Evolutionary conservation across 2,113 vertebrate species (phyloP), one percentile per base, ranked within the genome.

Genomic region (Hippopotamus amphibius): DNA sequence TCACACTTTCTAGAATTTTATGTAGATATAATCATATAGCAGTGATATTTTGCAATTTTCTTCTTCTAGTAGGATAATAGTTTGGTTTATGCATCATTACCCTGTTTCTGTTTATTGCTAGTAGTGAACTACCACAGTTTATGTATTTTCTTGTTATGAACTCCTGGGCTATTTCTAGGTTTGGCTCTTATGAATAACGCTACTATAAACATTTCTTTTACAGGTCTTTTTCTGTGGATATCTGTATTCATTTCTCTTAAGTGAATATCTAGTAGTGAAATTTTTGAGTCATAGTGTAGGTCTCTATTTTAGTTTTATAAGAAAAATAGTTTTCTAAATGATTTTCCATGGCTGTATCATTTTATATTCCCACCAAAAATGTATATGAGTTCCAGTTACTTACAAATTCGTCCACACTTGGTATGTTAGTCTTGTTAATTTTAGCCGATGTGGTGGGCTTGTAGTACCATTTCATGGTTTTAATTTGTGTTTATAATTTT

Each of bases 1-100:
- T 53, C 16, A 7, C 28, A 55, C 77, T 85, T 94, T n/a, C 55
- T 92, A 81, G 81, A 94, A 66, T 86, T 94, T 79, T 66, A 12
- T 96, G 12, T 85, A 80, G 55, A 30, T 76, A 13, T 92, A 80
- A 59, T 76, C 4, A 43, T 28, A 14, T 41, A 66, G n/a, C 71
- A 46, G 28, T 77, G 33, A 26, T 90, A n/a, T 57, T 90, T 86
- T 41, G 10, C 26, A 50, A 21, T 11, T 91, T 11, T 14, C 57
- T 76, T 95, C 3, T 22, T 90, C 57, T 4, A 59, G 21, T 77
- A 79, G 10, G 14, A 65, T 79, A 79, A 30, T 86, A 55, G 33
- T 90, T 71, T 66, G 22, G 57, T 88, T 43, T 66, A 30, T 66
- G 3, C 72, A 26, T 85, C 53, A 26, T 16, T 89, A 43, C 24